phyloP scores from a whole-genome alignment of 2,888 invertebrate species.

The Ectropis crepuscularia region DNA sequence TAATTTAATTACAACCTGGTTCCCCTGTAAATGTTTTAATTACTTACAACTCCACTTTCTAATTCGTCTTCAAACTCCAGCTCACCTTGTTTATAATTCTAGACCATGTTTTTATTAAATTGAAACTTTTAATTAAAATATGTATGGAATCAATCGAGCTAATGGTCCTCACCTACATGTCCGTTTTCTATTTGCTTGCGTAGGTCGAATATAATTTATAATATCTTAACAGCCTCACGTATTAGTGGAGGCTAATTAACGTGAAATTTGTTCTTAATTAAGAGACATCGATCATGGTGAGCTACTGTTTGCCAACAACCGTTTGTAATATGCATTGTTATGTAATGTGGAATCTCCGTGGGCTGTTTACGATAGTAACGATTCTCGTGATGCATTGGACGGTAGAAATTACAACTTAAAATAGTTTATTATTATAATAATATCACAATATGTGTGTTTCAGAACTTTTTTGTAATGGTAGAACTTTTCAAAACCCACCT shows the following conservation, averaged over 20 bases:
- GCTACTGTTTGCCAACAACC: constrained; percentile 38
- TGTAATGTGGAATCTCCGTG: constrained; percentile 1
- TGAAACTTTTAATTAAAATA: constrained; percentile 23
- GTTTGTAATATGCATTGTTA: constrained; percentile 14
- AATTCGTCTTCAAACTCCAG: constrained; percentile 6
- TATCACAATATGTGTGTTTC: too few species aligned
- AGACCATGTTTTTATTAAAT: constrained; percentile 14
- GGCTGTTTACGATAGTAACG: not conserved
- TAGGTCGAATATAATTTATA: constrained; percentile 42
- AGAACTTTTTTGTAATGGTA: too few species aligned
- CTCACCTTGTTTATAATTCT: constrained; percentile 14
- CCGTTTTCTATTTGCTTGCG: constrained; percentile 39
- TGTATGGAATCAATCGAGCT: constrained; percentile 22
- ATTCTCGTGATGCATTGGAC: too few species aligned
- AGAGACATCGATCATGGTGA: constrained; percentile 26
- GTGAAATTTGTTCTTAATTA: constrained; percentile 35
- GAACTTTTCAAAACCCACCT: too few species aligned
- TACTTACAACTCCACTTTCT: constrained; percentile 4
- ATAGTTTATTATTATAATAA: too few species aligned
- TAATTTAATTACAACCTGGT: too few species aligned
- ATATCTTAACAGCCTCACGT: constrained; percentile 33
- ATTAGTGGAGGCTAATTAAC: constrained; percentile 26
- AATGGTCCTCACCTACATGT: constrained; percentile 32
- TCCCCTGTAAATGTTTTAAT: too few species aligned
- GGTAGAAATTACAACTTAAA: too few species aligned